Base-by-base conservation (phyloP, 1,140 invertebrate species). In the Drosophila santomea region DNA sequence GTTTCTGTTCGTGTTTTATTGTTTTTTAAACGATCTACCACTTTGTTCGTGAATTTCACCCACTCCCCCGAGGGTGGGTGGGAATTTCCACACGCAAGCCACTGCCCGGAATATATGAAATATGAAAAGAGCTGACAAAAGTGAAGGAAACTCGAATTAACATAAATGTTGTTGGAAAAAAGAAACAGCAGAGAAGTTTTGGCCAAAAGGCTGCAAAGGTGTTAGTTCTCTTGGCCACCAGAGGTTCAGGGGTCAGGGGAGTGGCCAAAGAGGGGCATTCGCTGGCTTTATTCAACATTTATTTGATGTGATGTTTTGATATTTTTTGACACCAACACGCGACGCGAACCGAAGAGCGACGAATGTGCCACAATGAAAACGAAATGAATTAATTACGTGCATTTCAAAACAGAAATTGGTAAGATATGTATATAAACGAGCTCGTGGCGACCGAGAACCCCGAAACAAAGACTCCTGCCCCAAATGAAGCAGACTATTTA, bases 261-360 rank as follows among this genome's bases (percentile, higher is more conserved):
- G 38, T 32, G 12, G 43, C 20, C 15, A 28, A 17, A 8, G 47
- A 44, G 60, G 48, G 58, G 41, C 50, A 45, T 48, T 60, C 39
- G 55, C 61, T 77, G 73, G 75, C 72, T 63, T 44, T 79, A 83
- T 86, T 91, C 80, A 91, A 91, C 90, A 91, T 91, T 91, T 91
- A 91, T 91, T 91, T 91, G 90, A 91, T 91, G 90, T 91, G 90
- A 91, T 91, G 90, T 91, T 91, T 91, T 91, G 90, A 91, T 91
- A 91, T 91, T 90, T 91, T 79, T 91, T 91, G 90, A 91, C 90
- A 91, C 90, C 88, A 91, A 85, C 90, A 91, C 90, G 90, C 90
- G 68, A 91, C 90, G 90, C 83, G 61, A 28, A 52, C 57, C 72
- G 61, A 68, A 63, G 64, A 89, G 73, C 84, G 60, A 52, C 78